A percentile compares a stretch with the other conserved stretches of the same genome.
Evolutionary conservation across 2,888 invertebrate species (phyloP).

Genomic region (Anthophora plumipes): DNA sequence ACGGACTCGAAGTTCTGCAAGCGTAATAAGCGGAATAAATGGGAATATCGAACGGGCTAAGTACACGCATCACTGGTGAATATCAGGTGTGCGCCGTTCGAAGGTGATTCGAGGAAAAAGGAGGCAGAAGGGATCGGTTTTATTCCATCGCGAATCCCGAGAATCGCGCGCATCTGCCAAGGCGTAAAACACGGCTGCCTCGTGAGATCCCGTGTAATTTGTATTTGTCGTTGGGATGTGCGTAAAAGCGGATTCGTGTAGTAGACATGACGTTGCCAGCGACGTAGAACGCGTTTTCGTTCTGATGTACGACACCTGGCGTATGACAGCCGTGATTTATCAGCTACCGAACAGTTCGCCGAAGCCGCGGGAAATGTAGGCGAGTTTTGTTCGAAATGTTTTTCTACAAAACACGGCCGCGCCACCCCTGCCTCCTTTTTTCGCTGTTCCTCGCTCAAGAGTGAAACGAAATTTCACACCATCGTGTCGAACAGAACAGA

Average conservation of each 20-base stretch:
- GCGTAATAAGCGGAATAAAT: too few species aligned
- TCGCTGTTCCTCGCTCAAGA: not conserved
- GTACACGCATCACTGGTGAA: too few species aligned
- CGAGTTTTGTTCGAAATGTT: slow-evolving; percentile 40
- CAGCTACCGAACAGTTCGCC: slow-evolving; percentile 68
- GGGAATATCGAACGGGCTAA: too few species aligned
- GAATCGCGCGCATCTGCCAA: slow-evolving; percentile 70
- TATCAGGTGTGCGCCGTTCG: slow-evolving; percentile 15
- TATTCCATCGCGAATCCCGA: slow-evolving; percentile 73
- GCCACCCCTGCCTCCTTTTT: not conserved
- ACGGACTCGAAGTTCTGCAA: too few species aligned
- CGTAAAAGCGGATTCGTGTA: slow-evolving; percentile 69
- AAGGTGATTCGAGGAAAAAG: not conserved
- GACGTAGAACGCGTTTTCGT: slow-evolving; percentile 69
- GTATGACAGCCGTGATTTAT: slow-evolving; percentile 77
- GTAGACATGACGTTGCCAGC: slow-evolving; percentile 64
- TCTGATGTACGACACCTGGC: slow-evolving; percentile 75
- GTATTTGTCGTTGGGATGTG: slow-evolving; percentile 70
- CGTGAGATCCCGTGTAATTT: slow-evolving; percentile 73
- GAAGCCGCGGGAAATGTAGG: slow-evolving; percentile 46
- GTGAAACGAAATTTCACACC: not conserved
- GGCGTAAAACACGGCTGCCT: slow-evolving; percentile 70
- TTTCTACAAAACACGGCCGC: slow-evolving; percentile 25
- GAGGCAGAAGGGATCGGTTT: slow-evolving; percentile 49
- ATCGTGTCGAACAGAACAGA: not conserved